Evolutionary conservation across 1,140 invertebrate genomes (phyloP).

Genomic region (Panonychus citri): DNA sequence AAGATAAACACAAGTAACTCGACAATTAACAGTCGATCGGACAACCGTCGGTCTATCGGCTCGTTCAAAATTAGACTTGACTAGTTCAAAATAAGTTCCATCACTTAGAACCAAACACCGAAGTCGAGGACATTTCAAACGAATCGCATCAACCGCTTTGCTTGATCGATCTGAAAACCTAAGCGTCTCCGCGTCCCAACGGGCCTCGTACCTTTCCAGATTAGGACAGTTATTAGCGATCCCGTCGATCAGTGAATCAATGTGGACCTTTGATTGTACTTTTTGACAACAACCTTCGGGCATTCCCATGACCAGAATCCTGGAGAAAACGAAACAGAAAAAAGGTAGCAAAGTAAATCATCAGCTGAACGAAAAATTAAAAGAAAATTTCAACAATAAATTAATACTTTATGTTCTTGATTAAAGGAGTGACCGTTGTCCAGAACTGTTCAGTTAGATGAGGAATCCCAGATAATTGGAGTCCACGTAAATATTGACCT

Average conservation of each 20-base stretch:
- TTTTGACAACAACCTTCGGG: constrained; percentile 83
- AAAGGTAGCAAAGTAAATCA: not conserved
- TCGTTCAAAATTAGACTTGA: constrained; percentile 95
- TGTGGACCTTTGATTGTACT: constrained; percentile 48
- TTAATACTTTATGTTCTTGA: constrained; percentile 74
- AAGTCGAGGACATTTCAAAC: constrained; percentile 65
- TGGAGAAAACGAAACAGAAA: constrained; percentile 24
- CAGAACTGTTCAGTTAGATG: constrained; percentile 93
- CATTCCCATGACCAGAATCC: constrained; percentile 90
- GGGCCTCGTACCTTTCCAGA: constrained; percentile 69
- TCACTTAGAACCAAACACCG: constrained; percentile 69
- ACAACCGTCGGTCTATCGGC: constrained; percentile 89
- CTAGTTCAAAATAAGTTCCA: constrained; percentile 91
- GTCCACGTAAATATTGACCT: constrained; percentile 61
- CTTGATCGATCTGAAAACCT: constrained; percentile 97
- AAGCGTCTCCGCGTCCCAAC: constrained; percentile 95
- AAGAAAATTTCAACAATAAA: constrained; percentile 13
- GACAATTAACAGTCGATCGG: constrained; percentile 73
- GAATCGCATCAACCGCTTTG: constrained; percentile 51
- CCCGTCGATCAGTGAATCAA: constrained; percentile 91
- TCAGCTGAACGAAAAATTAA: not conserved
- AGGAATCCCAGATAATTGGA: constrained; percentile 78
- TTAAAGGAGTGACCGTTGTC: constrained; percentile 64
- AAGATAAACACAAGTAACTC: constrained; percentile 69
- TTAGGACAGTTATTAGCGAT: constrained; percentile 77